Conservation (phyloP, 2,113 vertebrate genomes). For the Barnardius zonarius region DNA sequence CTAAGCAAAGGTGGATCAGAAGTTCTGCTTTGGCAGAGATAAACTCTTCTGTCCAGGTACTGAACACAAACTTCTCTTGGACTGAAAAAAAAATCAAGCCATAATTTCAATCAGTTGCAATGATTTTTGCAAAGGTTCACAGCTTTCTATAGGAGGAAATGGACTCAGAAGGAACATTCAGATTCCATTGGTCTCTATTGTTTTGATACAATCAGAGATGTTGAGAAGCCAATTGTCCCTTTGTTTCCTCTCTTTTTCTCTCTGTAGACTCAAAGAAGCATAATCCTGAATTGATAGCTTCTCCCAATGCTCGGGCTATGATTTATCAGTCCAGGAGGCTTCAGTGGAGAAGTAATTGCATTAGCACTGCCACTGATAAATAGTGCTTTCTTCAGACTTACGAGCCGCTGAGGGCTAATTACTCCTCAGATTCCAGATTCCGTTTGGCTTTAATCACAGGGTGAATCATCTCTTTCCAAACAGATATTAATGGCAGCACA, state of each 20-base stretch:
- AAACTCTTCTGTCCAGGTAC: not conserved
- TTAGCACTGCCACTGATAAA: conserved; percentile 71
- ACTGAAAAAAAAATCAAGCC: not conserved
- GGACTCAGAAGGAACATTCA: not conserved
- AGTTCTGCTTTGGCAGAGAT: not conserved
- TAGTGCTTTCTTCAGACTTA: conserved; percentile 68
- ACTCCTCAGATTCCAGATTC: conserved; percentile 76
- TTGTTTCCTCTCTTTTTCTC: not conserved
- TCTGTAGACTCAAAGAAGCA: not conserved
- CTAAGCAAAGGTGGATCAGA: not conserved
- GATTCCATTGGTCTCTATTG: not conserved
- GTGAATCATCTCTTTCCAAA: conserved; percentile 78
- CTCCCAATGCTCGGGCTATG: conserved; percentile 28
- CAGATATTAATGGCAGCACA: conserved; percentile 65
- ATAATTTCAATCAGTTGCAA: not conserved
- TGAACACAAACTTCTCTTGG: not conserved
- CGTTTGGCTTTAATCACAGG: conserved; percentile 80
- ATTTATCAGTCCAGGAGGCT: conserved; percentile 42
- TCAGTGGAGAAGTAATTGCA: conserved; percentile 64
- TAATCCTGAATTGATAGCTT: conserved; percentile 64
- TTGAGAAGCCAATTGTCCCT: not conserved
- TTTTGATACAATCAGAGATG: not conserved
- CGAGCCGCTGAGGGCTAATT: conserved; percentile 80
- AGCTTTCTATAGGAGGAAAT: not conserved
- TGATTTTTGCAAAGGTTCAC: not conserved